These are phyloP conservation scores for Helleia helle DNA, from an alignment of 2,888 invertebrate species.

Conservation along the genomic window DNA sequence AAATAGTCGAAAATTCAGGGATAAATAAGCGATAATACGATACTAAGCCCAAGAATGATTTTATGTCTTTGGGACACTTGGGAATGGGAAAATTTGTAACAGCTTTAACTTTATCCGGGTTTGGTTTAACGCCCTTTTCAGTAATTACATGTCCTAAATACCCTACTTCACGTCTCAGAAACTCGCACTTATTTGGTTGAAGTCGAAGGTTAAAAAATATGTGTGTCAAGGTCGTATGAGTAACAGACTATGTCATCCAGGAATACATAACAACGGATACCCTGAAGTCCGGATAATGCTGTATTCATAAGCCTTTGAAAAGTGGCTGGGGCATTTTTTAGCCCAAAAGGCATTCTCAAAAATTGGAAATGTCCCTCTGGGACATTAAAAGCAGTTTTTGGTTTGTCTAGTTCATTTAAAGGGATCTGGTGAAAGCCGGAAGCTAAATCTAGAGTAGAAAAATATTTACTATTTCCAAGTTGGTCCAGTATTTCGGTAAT, in stretches of 20 bases:
- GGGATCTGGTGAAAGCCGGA: constrained; percentile 2
- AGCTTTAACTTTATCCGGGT: neutral
- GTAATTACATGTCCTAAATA: neutral
- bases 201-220: neutral
- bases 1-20: constrained; percentile 17
- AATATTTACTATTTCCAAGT: constrained; percentile 1
- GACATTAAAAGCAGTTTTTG: neutral
- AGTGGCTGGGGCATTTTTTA: no score
- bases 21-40: constrained; percentile 30
- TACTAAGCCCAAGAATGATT: no score
- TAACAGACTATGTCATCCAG: neutral
- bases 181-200: neutral
- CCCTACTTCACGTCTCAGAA: neutral
- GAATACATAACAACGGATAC: neutral
- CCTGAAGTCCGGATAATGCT: neutral
- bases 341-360: neutral
- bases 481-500: constrained; percentile 8
- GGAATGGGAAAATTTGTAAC: no score
- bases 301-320: neutral
- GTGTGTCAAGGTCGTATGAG: neutral
- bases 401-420: neutral
- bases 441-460: neutral
- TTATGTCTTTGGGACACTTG: no score
- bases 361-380: neutral
- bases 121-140: neutral